These are phyloP conservation scores for Notospermus geniculatus DNA, from an alignment of 1,140 invertebrate species.

Conservation along the genomic window DNA sequence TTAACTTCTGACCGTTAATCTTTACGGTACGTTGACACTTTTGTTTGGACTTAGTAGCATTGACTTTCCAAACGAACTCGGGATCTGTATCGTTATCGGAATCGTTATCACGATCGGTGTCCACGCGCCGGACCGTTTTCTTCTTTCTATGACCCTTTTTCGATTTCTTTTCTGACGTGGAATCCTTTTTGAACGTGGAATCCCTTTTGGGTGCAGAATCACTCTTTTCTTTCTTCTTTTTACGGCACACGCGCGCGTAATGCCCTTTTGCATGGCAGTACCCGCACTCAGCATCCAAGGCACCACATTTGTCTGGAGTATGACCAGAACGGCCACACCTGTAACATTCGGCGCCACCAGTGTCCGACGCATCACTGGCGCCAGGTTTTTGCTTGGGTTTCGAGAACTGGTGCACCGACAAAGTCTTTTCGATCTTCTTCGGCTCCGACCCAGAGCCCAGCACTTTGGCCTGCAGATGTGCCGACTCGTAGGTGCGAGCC, in stretches of 20 bases:
- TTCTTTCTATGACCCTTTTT: neutral
- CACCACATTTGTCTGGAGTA: constrained; percentile 2
- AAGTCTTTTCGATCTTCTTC: neutral
- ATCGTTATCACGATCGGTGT: neutral
- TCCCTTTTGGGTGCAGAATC: neutral
- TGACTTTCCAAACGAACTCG: neutral
- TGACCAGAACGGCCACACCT: neutral
- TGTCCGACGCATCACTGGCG: neutral
- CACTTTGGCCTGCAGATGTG: neutral
- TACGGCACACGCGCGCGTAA: constrained; percentile 3
- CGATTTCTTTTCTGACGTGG: neutral
- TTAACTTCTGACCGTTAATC: neutral
- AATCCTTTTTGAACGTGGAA: neutral
- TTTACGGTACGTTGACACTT: neutral
- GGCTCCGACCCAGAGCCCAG: neutral
- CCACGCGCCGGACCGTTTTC: constrained; percentile 6
- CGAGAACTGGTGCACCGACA: neutral
- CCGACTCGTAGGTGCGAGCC: neutral
- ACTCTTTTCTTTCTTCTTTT: constrained; percentile 4
- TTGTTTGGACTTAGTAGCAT: neutral
- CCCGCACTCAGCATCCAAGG: neutral
- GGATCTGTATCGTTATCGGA: neutral
- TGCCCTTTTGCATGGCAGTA: constrained; percentile 3
- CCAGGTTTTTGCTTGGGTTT: neutral
- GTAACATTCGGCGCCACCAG: neutral